Base-by-base conservation (phyloP, 2,797 vertebrate species). In the Cacajao melanocephalus region DNA sequence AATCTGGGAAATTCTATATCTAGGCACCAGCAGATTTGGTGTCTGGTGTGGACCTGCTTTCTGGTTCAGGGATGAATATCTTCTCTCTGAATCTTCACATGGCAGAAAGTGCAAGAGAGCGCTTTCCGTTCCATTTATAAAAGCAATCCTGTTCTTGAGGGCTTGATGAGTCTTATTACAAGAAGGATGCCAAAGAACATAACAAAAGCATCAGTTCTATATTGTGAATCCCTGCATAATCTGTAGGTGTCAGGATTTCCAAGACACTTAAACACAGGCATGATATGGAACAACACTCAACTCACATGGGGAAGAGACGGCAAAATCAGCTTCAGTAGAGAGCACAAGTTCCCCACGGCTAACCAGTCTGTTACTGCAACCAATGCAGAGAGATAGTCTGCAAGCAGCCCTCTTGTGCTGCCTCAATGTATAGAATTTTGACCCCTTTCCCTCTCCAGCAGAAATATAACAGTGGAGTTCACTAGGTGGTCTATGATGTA, bases 321-420 rank as follows among this genome's bases (percentile, higher is more conserved):
- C 1, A 13, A 84, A 84, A 72, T 58, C 12, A 41, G 22, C 9
- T 20, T 70, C 20, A 33, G 9, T 5, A 46, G 4, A 67, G 11
- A 67, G 30, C 14, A 19, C n/a, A 2, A 13, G 10, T 0, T 0
- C 11, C 10, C 3, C 5, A 11, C 28, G 4, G n/a, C 7, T 17
- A 73, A 5, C 7, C 17, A n/a, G 19, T 61, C 28, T 24, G 67
- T 7, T 12, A 26, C 39, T n/a, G 36, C 24, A 52, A 22, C 4
- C 28, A 64, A 39, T 46, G 81, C 0, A 13, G 1, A 44, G 17
- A 61, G 20, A 81, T 33, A 2, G 9, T 39, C 41, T 41, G n/a
- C 0, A 33, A 44, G 14, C 7, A 10, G 1, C 1, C 3, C 9
- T 36, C 15, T 52, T 46, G 30, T 26, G 41, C 17, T 64, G 30